Base-by-base conservation (phyloP, 2,888 invertebrate genomes). In the Elmis aenea region DNA sequence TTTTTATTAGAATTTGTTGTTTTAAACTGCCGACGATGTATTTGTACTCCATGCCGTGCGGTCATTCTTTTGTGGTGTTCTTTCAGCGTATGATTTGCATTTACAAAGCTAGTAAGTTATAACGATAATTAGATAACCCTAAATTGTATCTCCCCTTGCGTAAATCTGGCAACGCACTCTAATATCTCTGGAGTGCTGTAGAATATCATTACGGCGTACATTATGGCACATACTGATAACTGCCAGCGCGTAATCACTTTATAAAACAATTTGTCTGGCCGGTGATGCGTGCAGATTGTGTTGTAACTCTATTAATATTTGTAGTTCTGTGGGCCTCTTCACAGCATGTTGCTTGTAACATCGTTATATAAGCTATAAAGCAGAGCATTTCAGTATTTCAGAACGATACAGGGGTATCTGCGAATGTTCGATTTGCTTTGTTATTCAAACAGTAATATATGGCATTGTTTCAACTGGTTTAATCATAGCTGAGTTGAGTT, bases 261-360 rank as follows among this genome's bases (percentile, higher is more conserved):
- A 82, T 77, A 76, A 79, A 79, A 80, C 82, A 82, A 82, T 82
- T 82, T 82, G 81, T 77, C 73, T 74, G 72, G 73, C 73, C 74
- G 72, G 69, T 78, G 80, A 78, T 77, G 81, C 82, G 79, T 77
- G 77, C 66, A 65, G 70, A 69, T 70, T 69, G 66, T 64, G 64
- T 58, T 57, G 62, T 62, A 66, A 64, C 64, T 68, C 66, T 63
- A 68, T 68, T 68, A 68, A 66, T 67, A 68, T 67, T 67, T 66
- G 64, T 64, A 59, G 61, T 63, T 52, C 50, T 55, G 52, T 49
- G 53, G 55, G 45, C 49, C 49, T 49, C 46, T 51, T 51, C 51
- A 42, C 48, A 51, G 51, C 48, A 47, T 48, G 51, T 42, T 45
- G 47, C 42, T 39, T 38, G 39, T 44, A 41, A 35, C 42, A 29